Base-by-base conservation (phyloP, 1,140 invertebrate genomes). In the Cherax destructor region DNA sequence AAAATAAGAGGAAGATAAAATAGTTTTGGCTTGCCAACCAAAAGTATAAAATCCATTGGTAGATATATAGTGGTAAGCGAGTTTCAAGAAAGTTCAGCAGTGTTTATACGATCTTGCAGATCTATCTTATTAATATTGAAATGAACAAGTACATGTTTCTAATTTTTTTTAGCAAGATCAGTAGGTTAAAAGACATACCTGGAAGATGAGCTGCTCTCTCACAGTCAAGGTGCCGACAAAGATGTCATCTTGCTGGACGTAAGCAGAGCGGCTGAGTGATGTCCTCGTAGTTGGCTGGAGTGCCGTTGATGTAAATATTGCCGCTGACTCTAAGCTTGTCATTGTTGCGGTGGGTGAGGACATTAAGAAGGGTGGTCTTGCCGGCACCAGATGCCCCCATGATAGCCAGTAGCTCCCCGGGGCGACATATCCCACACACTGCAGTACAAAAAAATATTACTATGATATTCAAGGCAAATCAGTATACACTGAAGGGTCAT, bases 341-440 rank as follows among this genome's bases (percentile, higher is more conserved):
- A 0, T 96, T 96, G 92, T 95, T 96, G 6, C 97, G 95, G 94
- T 97, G 97, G 2, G 98, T 99, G 56, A 99, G 94, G 0, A 98
- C 96, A 94, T 99, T 99, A 69, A 99, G 94, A 0, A 99, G 95
- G 0, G 98, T 99, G 0, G 98, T 99, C 95, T 99, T 99, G 7
- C 99, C 99, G 1, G 99, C 97, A 1, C 98, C 98, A 49, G 98
- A 98, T 5, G 98, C 97, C 5, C 98, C 98, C 97, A 99, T 97
- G 47, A 99, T 97, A 4, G 98, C 98, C 85, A 99, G 94, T 47
- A 99, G 94, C 94, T 99, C 97, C 5, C 98, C 98, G 7, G 98
- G 97, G 94, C 97, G 96, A 0, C 98, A 98, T 3, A 97, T 96
- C 13, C 98, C 98, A 92, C 95, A 97, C 4, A 98, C 98, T 97